Conservation (phyloP, 2,113 vertebrate species). For the Pontoporia blainvillei region DNA sequence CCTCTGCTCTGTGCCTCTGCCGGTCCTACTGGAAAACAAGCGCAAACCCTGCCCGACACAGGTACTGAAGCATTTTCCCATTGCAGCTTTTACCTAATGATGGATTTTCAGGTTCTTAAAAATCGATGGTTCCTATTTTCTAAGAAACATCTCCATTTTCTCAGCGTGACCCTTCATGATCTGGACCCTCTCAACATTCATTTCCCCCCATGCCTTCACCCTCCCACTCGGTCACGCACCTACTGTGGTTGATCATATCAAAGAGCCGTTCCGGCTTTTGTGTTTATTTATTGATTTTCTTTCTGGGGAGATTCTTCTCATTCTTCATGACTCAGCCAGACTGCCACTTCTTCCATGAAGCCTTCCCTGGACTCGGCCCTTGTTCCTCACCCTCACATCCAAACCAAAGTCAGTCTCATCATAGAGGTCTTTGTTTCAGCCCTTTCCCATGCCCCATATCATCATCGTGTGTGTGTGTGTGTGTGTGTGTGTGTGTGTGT, state of each 20-base stretch:
- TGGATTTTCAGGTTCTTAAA: neutral
- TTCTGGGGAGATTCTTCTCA: neutral
- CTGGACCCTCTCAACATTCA: neutral
- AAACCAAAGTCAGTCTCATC: neutral
- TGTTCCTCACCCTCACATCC: rapidly evolving
- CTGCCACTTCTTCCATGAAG: neutral
- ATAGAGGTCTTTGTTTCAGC: neutral
- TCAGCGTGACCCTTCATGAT: neutral
- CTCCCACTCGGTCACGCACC: neutral
- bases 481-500: neutral
- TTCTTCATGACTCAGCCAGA: neutral
- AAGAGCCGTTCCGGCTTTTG: neutral
- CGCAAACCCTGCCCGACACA: neutral
- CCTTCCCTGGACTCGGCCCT: neutral
- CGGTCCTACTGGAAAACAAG: neutral
- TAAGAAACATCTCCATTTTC: neutral
- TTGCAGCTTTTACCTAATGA: neutral
- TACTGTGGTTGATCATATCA: neutral
- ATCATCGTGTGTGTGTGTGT: neutral
- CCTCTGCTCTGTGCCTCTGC: rapidly evolving
- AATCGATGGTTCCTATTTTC: neutral
- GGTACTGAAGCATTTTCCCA: neutral
- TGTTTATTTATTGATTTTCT: neutral
- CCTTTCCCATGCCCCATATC: neutral
- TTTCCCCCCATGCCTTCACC: neutral